Evolutionary conservation across 2,888 invertebrate genomes (phyloP), one percentile per base, ranked within the genome.

Genomic region (Dione juno): DNA sequence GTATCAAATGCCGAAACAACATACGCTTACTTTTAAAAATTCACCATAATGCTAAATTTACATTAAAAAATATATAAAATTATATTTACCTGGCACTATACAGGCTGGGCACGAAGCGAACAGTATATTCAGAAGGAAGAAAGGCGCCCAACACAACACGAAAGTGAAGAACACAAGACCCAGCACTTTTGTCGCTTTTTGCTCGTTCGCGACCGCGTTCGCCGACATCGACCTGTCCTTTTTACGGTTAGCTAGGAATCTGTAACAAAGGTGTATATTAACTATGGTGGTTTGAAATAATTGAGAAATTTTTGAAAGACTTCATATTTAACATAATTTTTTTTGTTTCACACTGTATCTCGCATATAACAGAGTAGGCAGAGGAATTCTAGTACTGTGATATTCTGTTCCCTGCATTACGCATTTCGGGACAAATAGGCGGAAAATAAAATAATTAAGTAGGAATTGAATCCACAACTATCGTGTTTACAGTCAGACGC

Each of bases 81-180:
- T 43, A 21, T 28, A n/a, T 79, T 88, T 82, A 89, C 95, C 94
- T 77, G 97, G 96, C 14, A 97, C 96, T 77, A 95, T 92, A 84
- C 97, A 97, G 67, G 95, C 93, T 0, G 97, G 96, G 81, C 97
- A 98, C 37, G 97, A 95, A 21, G 97, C 98, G 81, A 97, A 96
- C 67, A 97, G 90, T 76, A 98, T 97, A 87, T 98, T 98, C 70
- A 97, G 94, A 66, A 97, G 94, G 89, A 98, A 98, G 88, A 98
- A 98, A 1, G 98, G 98, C 21, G 97, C 96, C 98, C 98, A 98
- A 84, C 98, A 98, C 11, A 98, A 91, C 66, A 98, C 98, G 87
- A 98, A 98, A 0, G 97, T 97, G 89, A 97, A 97, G 93, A 98
- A 98, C 0, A 98, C 98, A 53, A 98, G 90, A 0, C 98, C 98